Percentiles rank a stretch among this genome's conserved stretches.
phyloP scores from a whole-genome alignment of 2,113 vertebrate species.

The Oncorhynchus clarkii region DNA sequence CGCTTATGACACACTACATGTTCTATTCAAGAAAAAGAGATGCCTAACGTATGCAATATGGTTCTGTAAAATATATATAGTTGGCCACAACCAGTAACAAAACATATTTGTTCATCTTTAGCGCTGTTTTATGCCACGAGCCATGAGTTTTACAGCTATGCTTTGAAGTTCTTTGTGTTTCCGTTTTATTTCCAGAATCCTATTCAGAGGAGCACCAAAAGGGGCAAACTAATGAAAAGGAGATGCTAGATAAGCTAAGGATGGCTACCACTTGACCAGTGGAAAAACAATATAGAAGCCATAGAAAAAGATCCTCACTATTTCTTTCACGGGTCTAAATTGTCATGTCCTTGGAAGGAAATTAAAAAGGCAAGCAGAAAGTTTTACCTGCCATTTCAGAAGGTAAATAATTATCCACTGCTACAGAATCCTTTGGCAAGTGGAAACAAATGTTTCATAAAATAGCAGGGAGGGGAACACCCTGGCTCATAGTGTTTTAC shows the following conservation, averaged over 20 bases:
- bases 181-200: conserved; percentile 20
- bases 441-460: conserved; percentile 75
- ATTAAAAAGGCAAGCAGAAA: conserved; percentile 80
- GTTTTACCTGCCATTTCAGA: conserved; percentile 75
- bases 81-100: conserved; percentile 21
- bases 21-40: conserved; percentile 10
- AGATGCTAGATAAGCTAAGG: conserved; percentile 54
- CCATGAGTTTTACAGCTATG: conserved; percentile 28
- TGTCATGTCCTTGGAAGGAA: conserved; percentile 65
- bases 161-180: conserved; percentile 45
- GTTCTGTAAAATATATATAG: conserved; percentile 23
- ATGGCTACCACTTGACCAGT: conserved; percentile 49
- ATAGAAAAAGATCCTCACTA: conserved; percentile 47
- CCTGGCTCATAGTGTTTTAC: conserved; percentile 78
- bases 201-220: conserved; percentile 32
- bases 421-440: conserved; percentile 76
- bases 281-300: conserved; percentile 27
- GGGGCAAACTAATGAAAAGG: conserved; percentile 33
- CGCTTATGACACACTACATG: conserved; percentile 10
- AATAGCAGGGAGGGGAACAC: conserved; percentile 79
- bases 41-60: conserved; percentile 18
- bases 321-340: conserved; percentile 44
- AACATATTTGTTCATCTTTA: conserved; percentile 8
- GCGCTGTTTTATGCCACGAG: conserved; percentile 22
- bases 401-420: conserved; percentile 59